Conservation (phyloP, 1,140 invertebrate genomes). For the Drosophila burlai region DNA sequence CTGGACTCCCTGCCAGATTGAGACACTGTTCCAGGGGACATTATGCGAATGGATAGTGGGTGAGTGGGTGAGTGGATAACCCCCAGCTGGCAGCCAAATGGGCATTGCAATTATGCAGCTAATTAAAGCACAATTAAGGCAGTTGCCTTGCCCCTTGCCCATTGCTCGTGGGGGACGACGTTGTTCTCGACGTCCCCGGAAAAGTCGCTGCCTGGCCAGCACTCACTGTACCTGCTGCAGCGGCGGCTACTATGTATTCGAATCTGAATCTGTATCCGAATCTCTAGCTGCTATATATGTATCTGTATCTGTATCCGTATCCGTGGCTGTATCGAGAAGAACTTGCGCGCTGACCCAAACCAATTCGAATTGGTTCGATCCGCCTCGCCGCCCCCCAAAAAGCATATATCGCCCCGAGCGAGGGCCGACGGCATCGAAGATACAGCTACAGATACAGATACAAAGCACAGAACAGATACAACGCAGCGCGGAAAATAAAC, state of each 20-base stretch:
- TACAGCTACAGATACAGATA: neutral
- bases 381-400: slow-evolving; percentile 25
- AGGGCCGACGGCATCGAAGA: slow-evolving; percentile 18
- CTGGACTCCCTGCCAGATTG: neutral
- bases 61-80: slow-evolving; percentile 3
- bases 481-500: slow-evolving; percentile 19
- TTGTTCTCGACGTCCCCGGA: neutral
- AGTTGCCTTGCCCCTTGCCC: slow-evolving; percentile 8
- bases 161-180: too few relatives aligned
- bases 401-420: neutral
- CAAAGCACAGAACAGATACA: neutral
- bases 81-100: slow-evolving; percentile 14
- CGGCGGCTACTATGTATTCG: neutral
- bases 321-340: slow-evolving; percentile 11
- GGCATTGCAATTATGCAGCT: slow-evolving; percentile 66
- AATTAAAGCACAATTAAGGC: slow-evolving; percentile 68
- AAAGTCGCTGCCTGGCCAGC: slow-evolving; percentile 6
- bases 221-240: slow-evolving; percentile 16
- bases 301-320: slow-evolving; percentile 5
- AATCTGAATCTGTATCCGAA: neutral
- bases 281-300: too few relatives aligned
- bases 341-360: slow-evolving; percentile 42
- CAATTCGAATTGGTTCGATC: slow-evolving; percentile 55
- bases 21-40: neutral
- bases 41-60: slow-evolving; percentile 5